phyloP scores from a whole-genome alignment of 2,113 vertebrate species.

The Tyto alba region DNA sequence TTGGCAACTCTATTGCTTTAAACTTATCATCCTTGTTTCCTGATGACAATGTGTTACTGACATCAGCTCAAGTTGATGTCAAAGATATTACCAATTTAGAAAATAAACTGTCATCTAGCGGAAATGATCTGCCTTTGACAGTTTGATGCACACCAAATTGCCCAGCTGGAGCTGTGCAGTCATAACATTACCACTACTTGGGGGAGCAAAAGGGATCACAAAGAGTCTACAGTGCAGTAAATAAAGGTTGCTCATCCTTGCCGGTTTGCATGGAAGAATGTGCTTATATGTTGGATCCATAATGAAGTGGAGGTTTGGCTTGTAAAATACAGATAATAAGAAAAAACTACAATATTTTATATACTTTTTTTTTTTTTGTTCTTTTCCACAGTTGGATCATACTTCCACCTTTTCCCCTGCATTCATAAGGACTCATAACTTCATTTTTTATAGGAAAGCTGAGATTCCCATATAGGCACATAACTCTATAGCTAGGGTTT shows the following conservation, averaged over 20 bases:
- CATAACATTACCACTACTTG: background rate
- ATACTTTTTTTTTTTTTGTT: background rate
- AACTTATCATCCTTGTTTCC: background rate
- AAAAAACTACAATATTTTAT: background rate
- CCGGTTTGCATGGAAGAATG: rapidly evolving
- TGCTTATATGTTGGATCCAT: background rate
- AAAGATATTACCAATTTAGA: background rate
- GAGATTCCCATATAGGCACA: background rate
- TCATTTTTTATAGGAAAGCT: background rate
- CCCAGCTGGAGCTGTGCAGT: background rate
- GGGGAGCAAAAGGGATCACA: background rate
- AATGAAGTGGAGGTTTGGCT: background rate
- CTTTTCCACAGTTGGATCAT: background rate
- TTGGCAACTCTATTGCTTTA: conserved; percentile 2
- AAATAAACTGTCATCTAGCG: background rate
- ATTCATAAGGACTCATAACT: background rate
- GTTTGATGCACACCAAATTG: background rate
- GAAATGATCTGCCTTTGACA: background rate
- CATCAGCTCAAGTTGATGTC: conserved; percentile 9
- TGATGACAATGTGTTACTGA: conserved; percentile 35
- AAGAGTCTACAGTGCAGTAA: background rate
- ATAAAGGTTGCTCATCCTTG: background rate
- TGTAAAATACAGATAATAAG: background rate
- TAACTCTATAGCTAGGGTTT: background rate
- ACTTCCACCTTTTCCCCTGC: background rate